Conservation (phyloP, 1,140 invertebrate species). For the Apis dorsata region DNA sequence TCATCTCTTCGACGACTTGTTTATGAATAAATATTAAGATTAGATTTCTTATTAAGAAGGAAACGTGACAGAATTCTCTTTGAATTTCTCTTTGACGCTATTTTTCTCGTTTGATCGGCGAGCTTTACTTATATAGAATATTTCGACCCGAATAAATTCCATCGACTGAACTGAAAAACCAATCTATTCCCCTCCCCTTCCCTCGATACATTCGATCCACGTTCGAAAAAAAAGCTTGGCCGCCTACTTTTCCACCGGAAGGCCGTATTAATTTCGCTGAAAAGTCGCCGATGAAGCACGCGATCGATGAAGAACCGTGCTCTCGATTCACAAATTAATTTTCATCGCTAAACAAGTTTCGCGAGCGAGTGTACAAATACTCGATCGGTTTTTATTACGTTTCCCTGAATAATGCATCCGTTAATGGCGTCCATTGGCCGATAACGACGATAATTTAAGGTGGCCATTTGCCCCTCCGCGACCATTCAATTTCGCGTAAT, state of each 20-base stretch:
- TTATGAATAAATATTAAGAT: too few species aligned
- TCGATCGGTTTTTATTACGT: conserved; percentile 9
- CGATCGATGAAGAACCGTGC: too few species aligned
- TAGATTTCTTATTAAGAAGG: too few species aligned
- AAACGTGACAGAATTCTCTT: not conserved
- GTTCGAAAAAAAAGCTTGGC: not conserved
- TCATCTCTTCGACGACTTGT: not conserved
- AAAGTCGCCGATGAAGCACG: not conserved
- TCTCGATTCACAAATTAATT: not conserved
- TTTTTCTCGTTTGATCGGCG: not conserved
- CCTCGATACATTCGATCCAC: not conserved
- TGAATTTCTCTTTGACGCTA: not conserved
- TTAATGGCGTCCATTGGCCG: not conserved
- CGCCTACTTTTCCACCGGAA: not conserved
- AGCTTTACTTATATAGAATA: not conserved
- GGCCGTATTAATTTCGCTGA: not conserved
- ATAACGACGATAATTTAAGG: conserved; percentile 33
- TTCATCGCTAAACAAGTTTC: not conserved
- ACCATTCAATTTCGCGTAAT: not conserved
- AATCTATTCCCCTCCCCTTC: not conserved
- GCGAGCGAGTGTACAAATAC: not conserved
- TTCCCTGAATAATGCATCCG: not conserved
- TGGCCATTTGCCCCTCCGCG: not conserved
- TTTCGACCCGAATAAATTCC: not conserved
- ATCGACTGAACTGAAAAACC: not conserved